These are phyloP conservation scores for Pseudomyrmex cubaensis DNA, from an alignment of 1,140 invertebrate species.

Conservation along the genomic window DNA sequence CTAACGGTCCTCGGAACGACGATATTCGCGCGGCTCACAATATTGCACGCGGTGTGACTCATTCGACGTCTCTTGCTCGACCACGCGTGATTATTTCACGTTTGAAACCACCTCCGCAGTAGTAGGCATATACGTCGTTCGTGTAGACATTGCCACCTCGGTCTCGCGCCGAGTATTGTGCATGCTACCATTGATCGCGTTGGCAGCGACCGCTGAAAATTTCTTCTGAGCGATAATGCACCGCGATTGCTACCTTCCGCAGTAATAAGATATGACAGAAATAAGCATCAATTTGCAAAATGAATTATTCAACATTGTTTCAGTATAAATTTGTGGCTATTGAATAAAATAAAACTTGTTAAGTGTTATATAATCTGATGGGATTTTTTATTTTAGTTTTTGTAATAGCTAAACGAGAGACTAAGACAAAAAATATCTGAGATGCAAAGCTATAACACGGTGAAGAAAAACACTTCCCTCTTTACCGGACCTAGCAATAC, in stretches of 20 bases:
- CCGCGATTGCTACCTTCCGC: neutral
- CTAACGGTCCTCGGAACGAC: constrained; percentile 44
- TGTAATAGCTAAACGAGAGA: neutral
- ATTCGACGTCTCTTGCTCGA: constrained; percentile 73
- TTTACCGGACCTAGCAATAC: constrained; percentile 56
- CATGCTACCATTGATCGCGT: constrained; percentile 62
- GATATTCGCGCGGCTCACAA: constrained; percentile 54
- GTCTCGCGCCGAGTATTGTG: neutral
- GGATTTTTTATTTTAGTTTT: neutral
- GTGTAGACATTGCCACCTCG: constrained; percentile 70
- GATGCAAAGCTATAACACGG: constrained; percentile 15
- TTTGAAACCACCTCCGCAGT: constrained; percentile 74
- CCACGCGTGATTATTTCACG: constrained; percentile 66
- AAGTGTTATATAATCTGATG: neutral
- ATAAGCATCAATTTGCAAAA: neutral
- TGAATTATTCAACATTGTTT: neutral
- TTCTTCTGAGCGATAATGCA: constrained; percentile 34
- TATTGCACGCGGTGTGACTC: constrained; percentile 68
- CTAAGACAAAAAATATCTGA: constrained; percentile 27
- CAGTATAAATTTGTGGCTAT: neutral
- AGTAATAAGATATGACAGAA: neutral
- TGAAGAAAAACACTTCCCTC: constrained; percentile 49
- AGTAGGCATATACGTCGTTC: constrained; percentile 54
- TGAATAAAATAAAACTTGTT: neutral
- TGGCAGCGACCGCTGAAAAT: constrained; percentile 50